phyloP scores from a whole-genome alignment of 2,113 vertebrate species.

The Alces alces region DNA sequence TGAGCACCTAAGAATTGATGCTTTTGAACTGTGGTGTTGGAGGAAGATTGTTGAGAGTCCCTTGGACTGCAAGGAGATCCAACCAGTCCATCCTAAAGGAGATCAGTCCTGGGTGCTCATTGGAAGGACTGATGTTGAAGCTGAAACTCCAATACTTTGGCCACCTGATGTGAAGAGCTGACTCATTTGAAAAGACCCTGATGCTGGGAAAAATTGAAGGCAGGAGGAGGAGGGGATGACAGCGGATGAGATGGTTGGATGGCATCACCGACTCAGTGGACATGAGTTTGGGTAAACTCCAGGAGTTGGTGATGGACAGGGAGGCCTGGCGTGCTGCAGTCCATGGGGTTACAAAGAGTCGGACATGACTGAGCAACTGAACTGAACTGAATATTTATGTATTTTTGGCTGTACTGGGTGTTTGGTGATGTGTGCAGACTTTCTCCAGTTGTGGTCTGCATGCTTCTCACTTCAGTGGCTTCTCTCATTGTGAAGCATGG shows the following conservation, averaged over 20 bases:
- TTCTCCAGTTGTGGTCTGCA: not conserved
- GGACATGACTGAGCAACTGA: not conserved
- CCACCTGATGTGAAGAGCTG: not conserved
- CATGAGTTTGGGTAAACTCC: not conserved
- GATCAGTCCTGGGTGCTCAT: not conserved
- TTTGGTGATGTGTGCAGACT: not conserved
- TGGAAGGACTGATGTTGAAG: not conserved
- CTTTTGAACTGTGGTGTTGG: not conserved
- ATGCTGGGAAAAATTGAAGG: not conserved
- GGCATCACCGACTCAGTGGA: not conserved
- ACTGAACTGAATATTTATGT: not conserved
- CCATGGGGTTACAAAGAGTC: not conserved
- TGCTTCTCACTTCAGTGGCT: not conserved
- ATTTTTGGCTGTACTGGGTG: not conserved
- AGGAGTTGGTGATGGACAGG: not conserved
- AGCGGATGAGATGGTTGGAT: not conserved
- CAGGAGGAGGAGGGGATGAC: not conserved
- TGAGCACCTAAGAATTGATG: not conserved
- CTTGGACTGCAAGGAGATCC: not conserved
- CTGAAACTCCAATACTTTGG: not conserved
- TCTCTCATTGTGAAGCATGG: not conserved
- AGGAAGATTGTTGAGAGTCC: not conserved
- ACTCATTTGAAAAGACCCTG: not conserved
- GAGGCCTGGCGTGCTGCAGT: not conserved
- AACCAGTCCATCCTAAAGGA: not conserved